phyloP scores from a whole-genome alignment of 1,140 invertebrate genomes.

The Campoletis sonorensis region DNA sequence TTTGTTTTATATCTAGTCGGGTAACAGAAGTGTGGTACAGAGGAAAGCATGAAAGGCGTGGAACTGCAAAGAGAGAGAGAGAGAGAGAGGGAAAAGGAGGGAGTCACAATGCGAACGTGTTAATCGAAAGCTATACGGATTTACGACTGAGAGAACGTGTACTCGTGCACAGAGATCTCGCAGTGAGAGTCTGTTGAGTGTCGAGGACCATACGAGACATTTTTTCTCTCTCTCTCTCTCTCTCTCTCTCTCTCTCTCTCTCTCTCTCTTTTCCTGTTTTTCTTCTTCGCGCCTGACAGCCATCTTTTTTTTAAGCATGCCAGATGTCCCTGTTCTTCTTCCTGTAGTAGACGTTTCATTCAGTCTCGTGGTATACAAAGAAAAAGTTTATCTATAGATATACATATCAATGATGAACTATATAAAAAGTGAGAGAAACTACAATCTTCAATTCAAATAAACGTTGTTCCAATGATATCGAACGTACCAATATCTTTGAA shows the following conservation, averaged over 20 bases:
- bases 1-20: too few species aligned
- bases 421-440: not conserved
- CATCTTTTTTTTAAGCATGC: not conserved
- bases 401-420: too few species aligned
- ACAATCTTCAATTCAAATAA: not conserved
- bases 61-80: constrained; percentile 8
- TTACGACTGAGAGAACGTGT: constrained; percentile 39
- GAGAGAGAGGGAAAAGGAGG: not conserved
- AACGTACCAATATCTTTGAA: too few species aligned
- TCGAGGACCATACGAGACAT: constrained; percentile 35
- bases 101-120: constrained; percentile 48
- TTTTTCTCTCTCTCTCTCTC: constrained; percentile 28
- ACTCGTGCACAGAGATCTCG: constrained; percentile 42
- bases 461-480: not conserved
- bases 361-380: not conserved
- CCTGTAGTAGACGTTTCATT: constrained; percentile 13
- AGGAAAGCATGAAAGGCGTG: not conserved
- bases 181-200: constrained; percentile 40
- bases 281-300: not conserved
- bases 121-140: constrained; percentile 52
- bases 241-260: constrained; percentile 28
- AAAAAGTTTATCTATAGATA: not conserved
- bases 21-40: too few species aligned
- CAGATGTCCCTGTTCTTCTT: constrained; percentile 23
- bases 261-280: constrained; percentile 29